phyloP scores from a whole-genome alignment of 2,797 vertebrate species.

The Corythornis leucogaster region DNA sequence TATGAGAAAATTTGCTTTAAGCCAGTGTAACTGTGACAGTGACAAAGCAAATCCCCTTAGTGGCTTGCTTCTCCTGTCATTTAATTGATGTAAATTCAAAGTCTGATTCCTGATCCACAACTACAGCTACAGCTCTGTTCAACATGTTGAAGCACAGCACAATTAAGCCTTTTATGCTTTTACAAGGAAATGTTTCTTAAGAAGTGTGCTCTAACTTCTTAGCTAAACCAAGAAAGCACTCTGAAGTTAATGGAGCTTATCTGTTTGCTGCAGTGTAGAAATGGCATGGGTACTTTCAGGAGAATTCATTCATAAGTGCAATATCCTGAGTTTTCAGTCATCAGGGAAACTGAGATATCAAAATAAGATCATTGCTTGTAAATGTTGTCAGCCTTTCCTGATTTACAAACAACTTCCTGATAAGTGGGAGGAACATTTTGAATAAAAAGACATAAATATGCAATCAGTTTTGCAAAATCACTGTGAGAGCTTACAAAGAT shows the following conservation, averaged over 20 bases:
- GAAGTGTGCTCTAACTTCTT: background rate
- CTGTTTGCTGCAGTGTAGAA: background rate
- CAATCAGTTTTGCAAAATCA: background rate
- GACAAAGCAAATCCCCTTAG: background rate
- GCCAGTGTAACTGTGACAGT: background rate
- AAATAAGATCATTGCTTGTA: background rate
- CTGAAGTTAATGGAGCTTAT: background rate
- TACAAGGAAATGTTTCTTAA: background rate
- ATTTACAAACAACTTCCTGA: background rate
- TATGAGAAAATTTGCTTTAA: slow-evolving; percentile 10
- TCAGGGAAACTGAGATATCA: background rate
- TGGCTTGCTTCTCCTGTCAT: background rate
- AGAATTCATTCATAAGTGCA: background rate
- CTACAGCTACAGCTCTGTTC: background rate
- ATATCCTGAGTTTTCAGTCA: background rate
- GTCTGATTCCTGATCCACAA: background rate
- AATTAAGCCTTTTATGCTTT: background rate
- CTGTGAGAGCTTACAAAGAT: background rate
- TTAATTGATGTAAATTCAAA: background rate
- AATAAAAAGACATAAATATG: background rate
- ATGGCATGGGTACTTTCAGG: background rate
- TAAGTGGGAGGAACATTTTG: background rate
- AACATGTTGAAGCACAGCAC: background rate
- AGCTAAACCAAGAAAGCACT: background rate
- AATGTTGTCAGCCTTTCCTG: background rate